A percentile compares a stretch with the other conserved stretches of the same genome.
Evolutionary conservation across 2,888 invertebrate species (phyloP).

Genomic region (Aproaerema taeniolella): DNA sequence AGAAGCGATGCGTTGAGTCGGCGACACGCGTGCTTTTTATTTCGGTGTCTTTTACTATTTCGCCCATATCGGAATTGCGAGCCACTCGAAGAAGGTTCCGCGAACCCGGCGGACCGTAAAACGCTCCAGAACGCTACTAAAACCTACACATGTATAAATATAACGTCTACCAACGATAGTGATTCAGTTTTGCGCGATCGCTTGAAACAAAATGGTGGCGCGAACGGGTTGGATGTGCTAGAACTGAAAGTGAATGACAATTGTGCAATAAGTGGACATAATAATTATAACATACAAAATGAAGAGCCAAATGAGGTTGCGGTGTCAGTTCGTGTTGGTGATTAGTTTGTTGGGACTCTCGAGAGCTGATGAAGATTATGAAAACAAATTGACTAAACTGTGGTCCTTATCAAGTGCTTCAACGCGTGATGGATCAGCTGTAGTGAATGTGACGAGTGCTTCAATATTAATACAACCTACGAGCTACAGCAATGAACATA

Average conservation of each 20-base stretch:
- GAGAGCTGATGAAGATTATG: constrained; percentile 43
- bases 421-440: constrained; percentile 47
- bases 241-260: constrained; percentile 52
- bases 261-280: constrained; percentile 36
- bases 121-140: constrained; percentile 64
- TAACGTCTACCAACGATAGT: constrained; percentile 55
- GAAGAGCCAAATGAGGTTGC: constrained; percentile 38
- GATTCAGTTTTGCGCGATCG: constrained; percentile 73
- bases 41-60: constrained; percentile 45
- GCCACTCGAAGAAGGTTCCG: constrained; percentile 41
- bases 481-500: constrained; percentile 30
- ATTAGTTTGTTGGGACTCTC: constrained; percentile 41
- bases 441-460: constrained; percentile 57
- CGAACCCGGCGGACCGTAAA: constrained; percentile 57
- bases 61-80: constrained; percentile 57
- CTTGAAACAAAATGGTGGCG: constrained; percentile 68
- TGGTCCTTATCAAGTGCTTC: constrained; percentile 50
- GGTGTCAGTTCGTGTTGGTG: constrained; percentile 47
- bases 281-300: constrained; percentile 32
- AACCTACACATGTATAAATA: constrained; percentile 71
- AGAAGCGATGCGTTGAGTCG: constrained; percentile 49
- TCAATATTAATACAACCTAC: constrained; percentile 53
- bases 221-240: constrained; percentile 40
- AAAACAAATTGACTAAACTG: constrained; percentile 52
- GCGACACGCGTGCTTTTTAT: constrained; percentile 39